A percentile compares a stretch with the other conserved stretches of the same genome.
Conservation (phyloP, 2,113 vertebrate genomes). For the Oostethus manadensis region DNA sequence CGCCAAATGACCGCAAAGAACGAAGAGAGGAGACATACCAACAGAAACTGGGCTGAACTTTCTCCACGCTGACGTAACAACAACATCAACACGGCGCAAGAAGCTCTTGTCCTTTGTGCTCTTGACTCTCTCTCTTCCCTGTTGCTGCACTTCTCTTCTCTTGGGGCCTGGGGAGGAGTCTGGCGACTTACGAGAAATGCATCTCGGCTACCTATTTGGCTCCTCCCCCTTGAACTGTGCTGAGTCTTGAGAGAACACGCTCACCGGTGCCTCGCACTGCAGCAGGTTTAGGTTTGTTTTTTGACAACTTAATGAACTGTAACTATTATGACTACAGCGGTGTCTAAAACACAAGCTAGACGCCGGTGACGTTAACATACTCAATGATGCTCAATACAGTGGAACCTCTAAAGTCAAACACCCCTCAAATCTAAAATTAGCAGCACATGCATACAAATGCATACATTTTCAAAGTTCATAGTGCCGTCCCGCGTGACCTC, state of each 20-base stretch:
- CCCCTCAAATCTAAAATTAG: no score
- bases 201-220: conserved; percentile 40
- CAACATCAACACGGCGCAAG: conserved; percentile 15
- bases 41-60: conserved; percentile 20
- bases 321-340: not conserved
- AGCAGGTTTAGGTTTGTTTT: conserved; percentile 12
- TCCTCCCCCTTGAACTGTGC: conserved; percentile 29
- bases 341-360: no score
- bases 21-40: conserved; percentile 34
- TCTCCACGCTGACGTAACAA: conserved; percentile 4
- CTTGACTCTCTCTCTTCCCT: conserved; percentile 24
- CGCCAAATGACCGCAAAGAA: conserved; percentile 18
- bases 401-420: no score
- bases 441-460: no score
- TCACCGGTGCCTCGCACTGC: not conserved
- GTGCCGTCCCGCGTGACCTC: no score
- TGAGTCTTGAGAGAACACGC: conserved; percentile 4
- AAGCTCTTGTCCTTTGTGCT: conserved; percentile 23
- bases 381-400: no score
- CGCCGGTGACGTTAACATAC: no score
- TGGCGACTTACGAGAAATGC: conserved; percentile 74
- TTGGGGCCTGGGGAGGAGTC: conserved; percentile 47
- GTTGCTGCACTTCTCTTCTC: conserved; percentile 31
- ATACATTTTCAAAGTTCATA: no score
- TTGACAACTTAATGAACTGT: conserved; percentile 13